A percentile compares a stretch with the other conserved stretches of the same genome.
phyloP scores from a whole-genome alignment of 2,113 vertebrate species.

The Bos indicus region DNA sequence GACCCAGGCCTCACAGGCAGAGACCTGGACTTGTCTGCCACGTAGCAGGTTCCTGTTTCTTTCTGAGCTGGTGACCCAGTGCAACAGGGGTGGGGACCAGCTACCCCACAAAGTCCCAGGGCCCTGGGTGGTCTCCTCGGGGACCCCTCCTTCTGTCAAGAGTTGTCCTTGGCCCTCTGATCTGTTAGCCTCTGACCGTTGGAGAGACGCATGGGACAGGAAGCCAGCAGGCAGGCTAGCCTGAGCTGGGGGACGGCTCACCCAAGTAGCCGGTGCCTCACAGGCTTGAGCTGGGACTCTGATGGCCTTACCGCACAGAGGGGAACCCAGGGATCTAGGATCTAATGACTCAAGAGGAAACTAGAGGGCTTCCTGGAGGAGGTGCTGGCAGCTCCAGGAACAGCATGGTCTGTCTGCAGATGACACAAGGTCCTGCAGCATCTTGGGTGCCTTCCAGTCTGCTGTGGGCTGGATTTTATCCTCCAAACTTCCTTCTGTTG shows the following conservation, averaged over 20 bases:
- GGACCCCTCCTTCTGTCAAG: not conserved
- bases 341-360: not conserved
- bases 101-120: not conserved
- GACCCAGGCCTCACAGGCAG: not conserved
- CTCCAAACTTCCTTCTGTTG: not conserved
- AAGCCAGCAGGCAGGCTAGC: not conserved
- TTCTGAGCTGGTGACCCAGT: not conserved
- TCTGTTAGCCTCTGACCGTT: not conserved
- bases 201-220: rapidly evolving
- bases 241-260: not conserved
- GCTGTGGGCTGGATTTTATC: not conserved
- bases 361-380: not conserved
- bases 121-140: not conserved
- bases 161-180: not conserved
- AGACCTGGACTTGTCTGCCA: not conserved
- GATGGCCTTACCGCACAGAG: not conserved
- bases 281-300: not conserved
- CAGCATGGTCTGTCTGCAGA: not conserved
- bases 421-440: not conserved
- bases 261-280: rapidly evolving
- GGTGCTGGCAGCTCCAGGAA: not conserved
- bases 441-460: not conserved
- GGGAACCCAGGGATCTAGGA: not conserved
- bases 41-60: not conserved
- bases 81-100: not conserved